Evolutionary conservation across 2,888 invertebrate species (phyloP).

Genomic region (Drosophila mulleri): DNA sequence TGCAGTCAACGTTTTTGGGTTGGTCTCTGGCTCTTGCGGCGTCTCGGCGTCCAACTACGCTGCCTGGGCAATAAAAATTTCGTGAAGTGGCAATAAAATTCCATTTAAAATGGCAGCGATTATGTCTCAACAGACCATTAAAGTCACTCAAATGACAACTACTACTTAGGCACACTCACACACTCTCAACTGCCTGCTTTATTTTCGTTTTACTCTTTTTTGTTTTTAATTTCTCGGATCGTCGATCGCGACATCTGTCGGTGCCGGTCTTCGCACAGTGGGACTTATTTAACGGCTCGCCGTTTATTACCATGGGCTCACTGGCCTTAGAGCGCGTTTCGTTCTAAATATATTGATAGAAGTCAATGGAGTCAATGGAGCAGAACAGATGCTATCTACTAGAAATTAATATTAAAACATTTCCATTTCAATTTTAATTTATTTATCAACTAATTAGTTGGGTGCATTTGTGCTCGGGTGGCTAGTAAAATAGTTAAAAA

Average conservation of each 20-base stretch:
- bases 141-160: slow-evolving; percentile 85
- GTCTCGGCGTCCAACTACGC: slow-evolving; percentile 48
- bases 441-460: neutral
- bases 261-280: slow-evolving; percentile 67
- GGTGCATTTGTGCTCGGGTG: neutral
- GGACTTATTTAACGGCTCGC: slow-evolving; percentile 58
- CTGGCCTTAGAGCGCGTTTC: neutral
- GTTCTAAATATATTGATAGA: slow-evolving; percentile 23
- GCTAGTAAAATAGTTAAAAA: no score
- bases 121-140: slow-evolving; percentile 85
- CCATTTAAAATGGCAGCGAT: slow-evolving; percentile 85
- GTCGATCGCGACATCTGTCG: slow-evolving; percentile 77
- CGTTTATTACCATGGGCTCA: slow-evolving; percentile 43
- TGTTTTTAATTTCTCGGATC: slow-evolving; percentile 44
- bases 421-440: neutral
- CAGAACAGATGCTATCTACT: slow-evolving; percentile 7
- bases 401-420: neutral
- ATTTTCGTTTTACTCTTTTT: slow-evolving; percentile 7
- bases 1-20: slow-evolving; percentile 60
- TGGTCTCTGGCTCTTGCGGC: slow-evolving; percentile 35
- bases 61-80: slow-evolving; percentile 75
- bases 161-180: slow-evolving; percentile 79
- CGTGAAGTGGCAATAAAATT: slow-evolving; percentile 84
- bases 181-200: slow-evolving; percentile 38
- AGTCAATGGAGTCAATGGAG: slow-evolving; percentile 22